Base-by-base conservation (phyloP, 1,140 invertebrate species). In the Danaus melanippus region DNA sequence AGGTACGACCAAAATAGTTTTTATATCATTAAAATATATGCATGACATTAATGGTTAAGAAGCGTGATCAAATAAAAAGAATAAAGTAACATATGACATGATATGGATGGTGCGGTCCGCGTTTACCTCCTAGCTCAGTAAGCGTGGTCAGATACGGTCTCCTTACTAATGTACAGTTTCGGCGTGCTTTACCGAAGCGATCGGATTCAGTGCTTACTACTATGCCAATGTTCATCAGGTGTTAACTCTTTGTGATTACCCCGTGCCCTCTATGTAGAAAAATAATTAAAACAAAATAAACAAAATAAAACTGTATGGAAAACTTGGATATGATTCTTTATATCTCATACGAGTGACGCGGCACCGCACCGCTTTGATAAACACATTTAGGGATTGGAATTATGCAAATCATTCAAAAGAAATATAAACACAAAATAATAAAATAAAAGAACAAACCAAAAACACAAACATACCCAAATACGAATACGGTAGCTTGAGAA, bases 1-100 rank as follows among this genome's bases (percentile, higher is more conserved):
- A 84, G 67, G 76, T 76, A 84, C 83, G 83, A 86, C 83, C 83
- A 86, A 86, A 86, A 86, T 86, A 82, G 83, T 86, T 86, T 86
- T 86, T 86, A 84, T 77, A 56, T 55, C 49, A 61, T 66, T 62
- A 74, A 67, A 64, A 61, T 63, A 68, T 69, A 32, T 77, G 77
- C 78, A 73, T 78, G 70, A 76, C 73, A 76, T 56, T 62, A 57
- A 61, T 58, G 39, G 66, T 73, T 69, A 75, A 64, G 57, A 86
- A 84, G 83, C 77, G 79, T 79, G 77, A 78, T 74, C 64, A 66
- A 74, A 76, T 71, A 64, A 53, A 70, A 76, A 12, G 12, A 54
- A 55, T 46, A 48, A 48, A 49, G 46, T n/a, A 52, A 51, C n/a
- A 58, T 10, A 60, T 60, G 58, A 60, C 48, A 60, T 60, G 58